Base-by-base conservation (phyloP, 2,113 vertebrate genomes). In the Speoplatyrhinus poulsoni region DNA sequence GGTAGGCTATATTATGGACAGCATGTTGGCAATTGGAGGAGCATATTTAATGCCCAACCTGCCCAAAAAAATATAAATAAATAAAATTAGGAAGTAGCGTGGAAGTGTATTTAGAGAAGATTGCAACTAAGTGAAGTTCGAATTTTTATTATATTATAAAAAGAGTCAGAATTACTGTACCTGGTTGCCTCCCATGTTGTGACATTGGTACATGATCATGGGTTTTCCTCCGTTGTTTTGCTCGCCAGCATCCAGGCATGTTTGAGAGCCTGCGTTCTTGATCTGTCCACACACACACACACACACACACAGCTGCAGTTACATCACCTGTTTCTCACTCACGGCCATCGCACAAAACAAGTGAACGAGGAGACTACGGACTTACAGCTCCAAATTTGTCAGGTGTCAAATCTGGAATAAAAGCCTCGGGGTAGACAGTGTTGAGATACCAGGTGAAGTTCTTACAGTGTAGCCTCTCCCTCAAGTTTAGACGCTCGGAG, bases 171-270 rank as follows among this genome's bases (percentile, higher is more conserved):
- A 15, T 53, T 58, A 15, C 8, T 47, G 15, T 91, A 98, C 97
- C 96, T 99, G 97, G 88, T 99, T 99, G 70, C 97, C 97, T 6
- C 97, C 97, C 90, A 98, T 96, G 75, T 96, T 95, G 10, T 99
- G 97, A 88, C 97, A 99, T 0, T 73, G 16, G 72, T 98, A 98
- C 95, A 97, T 94, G 85, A 98, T 99, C 69, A 98, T 49, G 0
- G 97, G 88, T 65, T 98, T 98, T 54, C 94, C 94, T 1, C 95
- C 96, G 0, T 87, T 83, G 85, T 97, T 98, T 73, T 85, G 93
- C 83, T 96, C 96, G 0, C 97, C 97, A 0, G 94, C 95, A 57
- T 99, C 97, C 84, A 99, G 88, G 73, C 97, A 98, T 5, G 75
- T 93, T 16, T 89, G 80, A 46, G 92, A 87, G 46, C 94, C 95